Percentiles rank a stretch among this genome's conserved stretches.
phyloP scores from a whole-genome alignment of 2,888 invertebrate genomes.

The Tipula vernalis region DNA sequence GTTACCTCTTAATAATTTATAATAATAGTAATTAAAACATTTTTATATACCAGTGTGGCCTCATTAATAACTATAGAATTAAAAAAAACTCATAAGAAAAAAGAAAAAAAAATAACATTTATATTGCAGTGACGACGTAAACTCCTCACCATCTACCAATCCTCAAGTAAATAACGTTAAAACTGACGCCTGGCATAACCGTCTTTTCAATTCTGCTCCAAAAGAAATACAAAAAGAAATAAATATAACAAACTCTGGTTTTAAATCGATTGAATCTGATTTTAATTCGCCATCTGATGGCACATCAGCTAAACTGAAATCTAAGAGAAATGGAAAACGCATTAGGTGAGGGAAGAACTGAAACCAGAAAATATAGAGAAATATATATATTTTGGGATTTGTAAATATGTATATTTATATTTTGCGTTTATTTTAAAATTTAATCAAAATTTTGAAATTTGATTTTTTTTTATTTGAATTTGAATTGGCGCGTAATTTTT shows the following conservation, averaged over 20 bases:
- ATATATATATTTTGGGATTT: neutral
- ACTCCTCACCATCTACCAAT: neutral
- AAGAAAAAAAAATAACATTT: neutral
- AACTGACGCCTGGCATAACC: slow-evolving; percentile 33
- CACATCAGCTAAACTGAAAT: slow-evolving; percentile 28
- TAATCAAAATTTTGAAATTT: neutral
- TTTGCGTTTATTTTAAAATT: neutral
- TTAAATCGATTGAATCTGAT: slow-evolving; percentile 21
- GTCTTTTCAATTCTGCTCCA: slow-evolving; percentile 25
- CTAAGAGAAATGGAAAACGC: slow-evolving; percentile 29
- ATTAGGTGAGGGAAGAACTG: slow-evolving; percentile 37
- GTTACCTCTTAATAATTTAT: neutral
- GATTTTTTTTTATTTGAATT: slow-evolving; percentile 6
- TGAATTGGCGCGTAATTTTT: neutral
- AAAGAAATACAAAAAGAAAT: neutral
- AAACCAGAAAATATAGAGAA: neutral
- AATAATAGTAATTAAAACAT: neutral
- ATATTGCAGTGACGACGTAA: neutral
- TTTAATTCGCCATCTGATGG: slow-evolving; percentile 35
- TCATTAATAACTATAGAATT: neutral
- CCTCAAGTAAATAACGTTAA: slow-evolving; percentile 20
- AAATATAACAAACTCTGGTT: neutral
- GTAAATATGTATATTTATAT: slow-evolving; percentile 5
- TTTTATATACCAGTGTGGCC: neutral
- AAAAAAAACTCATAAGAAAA: neutral